These are phyloP conservation scores for Azorinus chamasolen DNA, from an alignment of 2,888 invertebrate genomes.

Conservation along the genomic window DNA sequence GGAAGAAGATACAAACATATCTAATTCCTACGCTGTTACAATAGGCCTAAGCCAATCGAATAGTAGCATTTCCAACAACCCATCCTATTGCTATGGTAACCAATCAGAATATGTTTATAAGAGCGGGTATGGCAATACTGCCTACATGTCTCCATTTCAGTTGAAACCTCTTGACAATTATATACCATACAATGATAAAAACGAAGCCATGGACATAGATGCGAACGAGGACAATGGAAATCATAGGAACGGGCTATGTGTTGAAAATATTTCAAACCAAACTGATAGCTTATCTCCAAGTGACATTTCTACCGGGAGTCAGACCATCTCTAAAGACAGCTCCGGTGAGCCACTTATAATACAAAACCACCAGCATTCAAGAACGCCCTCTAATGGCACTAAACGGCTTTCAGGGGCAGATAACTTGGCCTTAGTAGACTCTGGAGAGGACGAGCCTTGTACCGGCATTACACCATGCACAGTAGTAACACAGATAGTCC, in stretches of 20 bases:
- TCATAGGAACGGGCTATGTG: conserved; percentile 5
- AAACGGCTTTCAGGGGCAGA: conserved; percentile 13
- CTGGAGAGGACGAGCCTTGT: conserved; percentile 19
- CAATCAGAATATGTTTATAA: conserved; percentile 89
- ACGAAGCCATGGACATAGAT: neutral
- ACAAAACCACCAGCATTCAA: conserved; percentile 5
- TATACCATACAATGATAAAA: neutral
- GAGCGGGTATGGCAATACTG: conserved; percentile 38
- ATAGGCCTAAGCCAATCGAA: conserved; percentile 93
- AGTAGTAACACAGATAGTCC: conserved; percentile 40
- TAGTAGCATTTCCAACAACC: conserved; percentile 91
- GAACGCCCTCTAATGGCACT: conserved; percentile 19
- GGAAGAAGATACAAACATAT: conserved; percentile 5
- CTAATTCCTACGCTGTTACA: conserved; percentile 43
- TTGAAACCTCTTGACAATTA: conserved; percentile 6
- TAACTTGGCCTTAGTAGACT: conserved; percentile 27
- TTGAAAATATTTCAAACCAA: neutral
- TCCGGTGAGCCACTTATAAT: conserved; percentile 22
- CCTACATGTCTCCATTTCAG: conserved; percentile 27
- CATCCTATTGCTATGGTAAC: conserved; percentile 92
- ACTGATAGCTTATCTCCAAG: conserved; percentile 19
- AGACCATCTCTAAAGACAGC: conserved; percentile 27
- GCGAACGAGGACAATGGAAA: conserved; percentile 5
- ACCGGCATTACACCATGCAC: conserved; percentile 7
- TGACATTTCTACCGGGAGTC: conserved; percentile 23